Evolutionary conservation across 2,113 vertebrate species (phyloP).

Genomic region (Triplophysa dalaica): DNA sequence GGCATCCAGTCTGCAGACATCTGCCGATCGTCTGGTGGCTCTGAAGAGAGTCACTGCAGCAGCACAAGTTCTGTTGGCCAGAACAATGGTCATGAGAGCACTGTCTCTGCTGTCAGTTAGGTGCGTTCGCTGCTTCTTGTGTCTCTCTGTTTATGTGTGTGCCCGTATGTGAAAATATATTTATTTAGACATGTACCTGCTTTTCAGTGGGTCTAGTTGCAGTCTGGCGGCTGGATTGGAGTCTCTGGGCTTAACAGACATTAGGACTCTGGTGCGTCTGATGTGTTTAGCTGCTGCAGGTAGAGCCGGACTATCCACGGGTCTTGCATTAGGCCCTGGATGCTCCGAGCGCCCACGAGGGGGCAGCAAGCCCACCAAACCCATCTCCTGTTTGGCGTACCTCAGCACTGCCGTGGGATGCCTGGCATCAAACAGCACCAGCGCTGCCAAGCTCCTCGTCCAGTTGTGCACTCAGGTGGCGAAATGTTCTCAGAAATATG

Average conservation of each 20-base stretch:
- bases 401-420: conserved; percentile 96
- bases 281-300: conserved; percentile 97
- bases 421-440: conserved; percentile 92
- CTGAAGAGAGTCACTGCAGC: conserved; percentile 92
- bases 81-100: conserved; percentile 98
- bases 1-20: conserved; percentile 86
- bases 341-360: conserved; percentile 81
- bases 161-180: background rate
- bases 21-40: conserved; percentile 92
- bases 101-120: conserved; percentile 93
- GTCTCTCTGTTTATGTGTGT: background rate
- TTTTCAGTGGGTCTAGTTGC: conserved; percentile 90
- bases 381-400: conserved; percentile 95
- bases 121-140: conserved; percentile 56
- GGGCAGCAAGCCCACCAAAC: conserved; percentile 87
- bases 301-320: conserved; percentile 91
- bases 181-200: background rate
- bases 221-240: conserved; percentile 98
- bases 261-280: conserved; percentile 90
- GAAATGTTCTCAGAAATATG: background rate
- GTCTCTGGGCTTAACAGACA: conserved; percentile 92
- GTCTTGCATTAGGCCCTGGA: conserved; percentile 66
- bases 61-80: conserved; percentile 91
- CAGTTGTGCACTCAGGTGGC: conserved; percentile 94
- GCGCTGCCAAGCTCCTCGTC: conserved; percentile 91